Percentiles rank a stretch among this genome's conserved stretches.
These are phyloP conservation scores for Nannobrachium achirus DNA, from an alignment of 2,113 vertebrate species.

Conservation along the genomic window DNA sequence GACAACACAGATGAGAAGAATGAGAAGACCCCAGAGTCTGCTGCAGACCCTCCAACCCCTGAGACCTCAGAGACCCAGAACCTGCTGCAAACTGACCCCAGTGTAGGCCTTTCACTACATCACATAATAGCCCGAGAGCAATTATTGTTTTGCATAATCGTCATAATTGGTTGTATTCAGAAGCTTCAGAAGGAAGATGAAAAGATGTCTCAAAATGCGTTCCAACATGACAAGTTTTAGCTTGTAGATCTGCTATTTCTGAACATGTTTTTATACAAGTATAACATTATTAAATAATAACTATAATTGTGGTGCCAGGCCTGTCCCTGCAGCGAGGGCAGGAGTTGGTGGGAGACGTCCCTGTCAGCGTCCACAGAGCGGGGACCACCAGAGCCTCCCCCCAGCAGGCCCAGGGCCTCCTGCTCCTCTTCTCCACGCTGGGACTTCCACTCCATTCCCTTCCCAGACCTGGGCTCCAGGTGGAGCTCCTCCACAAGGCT, in stretches of 20 bases:
- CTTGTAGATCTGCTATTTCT: too few species aligned
- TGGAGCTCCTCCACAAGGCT: slow-evolving; percentile 59
- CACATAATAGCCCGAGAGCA: too few species aligned
- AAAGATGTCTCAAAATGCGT: too few species aligned
- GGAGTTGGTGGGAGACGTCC: slow-evolving; percentile 72
- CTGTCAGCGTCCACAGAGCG: not conserved
- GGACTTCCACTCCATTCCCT: slow-evolving; percentile 85
- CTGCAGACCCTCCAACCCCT: not conserved
- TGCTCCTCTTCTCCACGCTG: slow-evolving; percentile 61
- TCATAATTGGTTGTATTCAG: too few species aligned
- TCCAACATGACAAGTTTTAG: too few species aligned
- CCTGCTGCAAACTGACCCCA: not conserved
- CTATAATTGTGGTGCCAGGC: too few species aligned
- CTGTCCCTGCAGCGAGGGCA: not conserved
- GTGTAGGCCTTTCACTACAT: too few species aligned
- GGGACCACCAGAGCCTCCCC: rapidly evolving
- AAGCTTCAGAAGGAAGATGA: too few species aligned
- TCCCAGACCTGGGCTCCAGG: slow-evolving; percentile 87
- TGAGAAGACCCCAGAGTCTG: not conserved
- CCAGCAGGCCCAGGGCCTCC: not conserved
- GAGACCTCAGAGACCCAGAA: not conserved
- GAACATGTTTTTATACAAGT: too few species aligned
- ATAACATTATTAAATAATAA: too few species aligned
- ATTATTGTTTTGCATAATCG: too few species aligned
- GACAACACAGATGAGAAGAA: slow-evolving; percentile 23